Percentiles rank a stretch among this genome's conserved stretches.
phyloP scores from a whole-genome alignment of 2,888 invertebrate genomes.

The Ligdia adustata region DNA sequence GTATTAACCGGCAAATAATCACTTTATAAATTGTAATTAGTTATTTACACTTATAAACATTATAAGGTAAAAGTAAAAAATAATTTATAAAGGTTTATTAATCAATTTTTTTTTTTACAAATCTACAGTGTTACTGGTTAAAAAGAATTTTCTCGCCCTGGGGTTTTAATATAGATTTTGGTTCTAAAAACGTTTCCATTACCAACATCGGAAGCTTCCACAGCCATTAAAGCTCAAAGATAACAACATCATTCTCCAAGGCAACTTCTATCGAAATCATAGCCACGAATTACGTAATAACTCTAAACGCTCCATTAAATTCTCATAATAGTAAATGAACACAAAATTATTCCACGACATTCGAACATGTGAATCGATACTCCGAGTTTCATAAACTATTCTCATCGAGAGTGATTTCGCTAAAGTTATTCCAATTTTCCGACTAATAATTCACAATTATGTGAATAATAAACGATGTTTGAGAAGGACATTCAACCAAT shows the following conservation, averaged over 20 bases:
- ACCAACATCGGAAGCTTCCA: not conserved
- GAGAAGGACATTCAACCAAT: constrained; percentile 24
- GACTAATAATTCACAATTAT: constrained; percentile 13
- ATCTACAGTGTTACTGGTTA: too few species aligned
- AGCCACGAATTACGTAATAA: constrained; percentile 14
- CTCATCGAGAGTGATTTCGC: constrained; percentile 8
- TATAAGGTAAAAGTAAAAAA: too few species aligned
- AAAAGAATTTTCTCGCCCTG: too few species aligned
- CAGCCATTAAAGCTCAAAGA: constrained; percentile 14
- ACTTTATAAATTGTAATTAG: too few species aligned
- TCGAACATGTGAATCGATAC: constrained; percentile 5
- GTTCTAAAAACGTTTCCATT: constrained; percentile 1
- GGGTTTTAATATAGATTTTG: not conserved
- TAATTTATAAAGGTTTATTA: too few species aligned
- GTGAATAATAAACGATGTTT: constrained; percentile 21
- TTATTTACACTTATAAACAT: too few species aligned
- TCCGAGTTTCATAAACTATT: constrained; percentile 14
- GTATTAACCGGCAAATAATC: too few species aligned
- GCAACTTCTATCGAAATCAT: constrained; percentile 13
- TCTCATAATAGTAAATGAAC: constrained; percentile 19
- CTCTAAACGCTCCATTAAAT: constrained; percentile 21
- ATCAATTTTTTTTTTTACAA: too few species aligned
- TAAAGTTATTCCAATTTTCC: constrained; percentile 1
- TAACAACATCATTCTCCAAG: constrained; percentile 15
- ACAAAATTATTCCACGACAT: constrained; percentile 10